Evolutionary conservation across 1,140 invertebrate species (phyloP), one percentile per base, ranked within the genome.

Genomic region (Tetragonula clypearis): DNA sequence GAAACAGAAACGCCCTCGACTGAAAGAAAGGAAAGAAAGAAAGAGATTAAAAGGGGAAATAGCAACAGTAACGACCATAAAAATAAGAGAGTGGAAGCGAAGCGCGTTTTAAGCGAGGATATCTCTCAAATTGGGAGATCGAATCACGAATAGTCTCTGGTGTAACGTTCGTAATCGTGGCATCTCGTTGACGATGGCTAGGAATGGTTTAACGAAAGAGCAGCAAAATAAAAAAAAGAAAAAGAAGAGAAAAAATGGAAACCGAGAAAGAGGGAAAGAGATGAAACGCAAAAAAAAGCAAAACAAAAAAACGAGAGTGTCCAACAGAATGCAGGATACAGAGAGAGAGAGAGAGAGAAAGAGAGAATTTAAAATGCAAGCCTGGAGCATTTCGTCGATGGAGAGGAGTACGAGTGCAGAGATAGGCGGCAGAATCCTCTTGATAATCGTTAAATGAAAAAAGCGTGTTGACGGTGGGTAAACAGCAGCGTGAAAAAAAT

Each of bases 391-490:
- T 49, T 82, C 78, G 35, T 81, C 35, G 75, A 69, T 53, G 5
- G 81, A 68, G 62, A 78, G 30, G 14, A 19, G 12, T 4, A 30
- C 49, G 58, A n/a, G 58, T 17, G 15, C 26, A 66, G 26, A 66
- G 82, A 78, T 78, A 84, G 74, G 23, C 65, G 65, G 23, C 74
- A 80, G 41, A 49, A 80, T 80, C 68, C 82, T 84, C 68, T 84
- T 79, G 82, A 79, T 84, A 84, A 84, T 84, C 76, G 82, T 72
- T 72, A 84, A 84, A 84, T 84, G 77, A 80, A 84, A 84, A 84
- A 84, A 79, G 17, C 56, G 82, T 78, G 66, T 73, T 73, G 66
- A 73, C 77, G 69, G 30, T 26, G 23, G 41, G 82, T 79, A 84
- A 84, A 84, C 69, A 84, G 12, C 41, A 35, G 30, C 56, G 76